Base-by-base conservation (phyloP, 2,113 vertebrate species). In the Lepisosteus oculatus region DNA sequence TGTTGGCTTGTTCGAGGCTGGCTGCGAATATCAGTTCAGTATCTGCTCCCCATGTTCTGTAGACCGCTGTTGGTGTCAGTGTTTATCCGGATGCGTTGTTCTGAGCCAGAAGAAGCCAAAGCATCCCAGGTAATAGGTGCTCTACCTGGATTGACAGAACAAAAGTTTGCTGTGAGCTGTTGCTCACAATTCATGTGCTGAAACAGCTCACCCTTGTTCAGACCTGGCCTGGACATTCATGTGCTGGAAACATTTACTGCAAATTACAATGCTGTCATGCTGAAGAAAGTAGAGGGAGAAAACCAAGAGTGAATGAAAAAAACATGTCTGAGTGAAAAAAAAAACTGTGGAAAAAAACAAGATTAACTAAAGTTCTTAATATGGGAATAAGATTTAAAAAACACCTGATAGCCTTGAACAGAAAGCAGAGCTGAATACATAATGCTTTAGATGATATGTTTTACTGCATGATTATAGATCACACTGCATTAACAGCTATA, bases 91-190 rank as follows among this genome's bases (percentile, higher is more conserved):
- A 66, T 59, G 65, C 62, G 2, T 29, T 29, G 29, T 29, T 15
- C 55, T 55, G 59, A 17, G 12, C 55, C 69, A 67, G 45, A 41
- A 61, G 68, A 64, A 65, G 44, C 61, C 2, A 55, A 51, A 41
- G 13, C 51, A 63, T 64, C 63, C 71, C 55, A 68, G 74, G 47
- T 75, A 71, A 69, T 74, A 68, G 69, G n/a, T 42, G 17, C 42
- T 43, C 67, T 8, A 62, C 56, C 65, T 75, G 65, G 64, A 55
- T 56, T 67, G 61, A 55, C 45, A 63, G 45, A 8, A n/a, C 9
- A 44, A 51, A 56, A 14, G 51, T 3, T 55, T 29, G 51, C 43
- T 14, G 17, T 54, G 17, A 44, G 57, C 55, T 42, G 45, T 42
- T 43, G 68, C 51, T 74, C 70, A 65, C 67, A 65, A 43, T 29